phyloP scores from a whole-genome alignment of 2,888 invertebrate species.

The Anarsia innoxiella region DNA sequence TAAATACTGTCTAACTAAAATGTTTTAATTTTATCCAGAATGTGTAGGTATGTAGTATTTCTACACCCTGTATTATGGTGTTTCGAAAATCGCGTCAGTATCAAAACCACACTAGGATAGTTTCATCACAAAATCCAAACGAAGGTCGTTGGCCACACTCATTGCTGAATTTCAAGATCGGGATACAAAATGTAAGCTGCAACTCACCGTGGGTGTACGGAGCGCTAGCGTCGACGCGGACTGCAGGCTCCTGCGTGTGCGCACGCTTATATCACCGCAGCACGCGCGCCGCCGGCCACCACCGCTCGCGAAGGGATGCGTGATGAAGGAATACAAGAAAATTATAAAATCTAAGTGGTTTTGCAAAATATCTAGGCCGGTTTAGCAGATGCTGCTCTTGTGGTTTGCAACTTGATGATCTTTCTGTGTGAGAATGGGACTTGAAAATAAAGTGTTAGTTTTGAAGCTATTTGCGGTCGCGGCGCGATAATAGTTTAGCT shows the following conservation, averaged over 20 bases:
- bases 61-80: too few relatives aligned
- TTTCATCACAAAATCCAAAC: too few relatives aligned
- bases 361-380: slow-evolving; percentile 30
- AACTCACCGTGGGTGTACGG: slow-evolving; percentile 67
- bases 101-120: too few relatives aligned
- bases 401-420: too few relatives aligned
- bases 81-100: too few relatives aligned
- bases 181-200: too few relatives aligned
- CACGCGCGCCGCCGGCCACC: slow-evolving; percentile 48
- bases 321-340: slow-evolving; percentile 21
- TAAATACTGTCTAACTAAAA: too few relatives aligned
- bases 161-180: too few relatives aligned
- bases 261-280: slow-evolving; percentile 49
- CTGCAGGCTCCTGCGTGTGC: slow-evolving; percentile 37
- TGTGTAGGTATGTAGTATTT: too few relatives aligned
- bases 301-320: slow-evolving; percentile 37
- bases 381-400: slow-evolving; percentile 10
- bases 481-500: too few relatives aligned
- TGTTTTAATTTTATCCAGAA: too few relatives aligned
- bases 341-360: slow-evolving; percentile 26
- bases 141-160: too few relatives aligned
- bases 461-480: not conserved
- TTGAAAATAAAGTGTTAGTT: not conserved
- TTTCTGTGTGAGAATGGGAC: not conserved
- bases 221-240: slow-evolving; percentile 50